These are phyloP conservation scores for Hyposmocoma kahamanoa DNA, from an alignment of 1,140 invertebrate genomes.

Conservation along the genomic window DNA sequence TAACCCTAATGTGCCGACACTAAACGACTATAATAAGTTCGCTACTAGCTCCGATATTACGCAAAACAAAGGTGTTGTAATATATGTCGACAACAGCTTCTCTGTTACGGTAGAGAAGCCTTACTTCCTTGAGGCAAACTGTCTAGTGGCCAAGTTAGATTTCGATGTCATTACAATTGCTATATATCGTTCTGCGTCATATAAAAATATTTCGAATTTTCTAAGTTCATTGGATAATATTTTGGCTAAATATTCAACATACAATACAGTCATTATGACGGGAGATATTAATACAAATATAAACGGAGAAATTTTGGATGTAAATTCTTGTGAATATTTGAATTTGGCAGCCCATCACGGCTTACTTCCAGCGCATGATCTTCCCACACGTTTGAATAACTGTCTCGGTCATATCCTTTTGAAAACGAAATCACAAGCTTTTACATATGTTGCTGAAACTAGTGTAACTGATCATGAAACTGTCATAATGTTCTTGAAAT, in stretches of 20 bases:
- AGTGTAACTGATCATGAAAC: not conserved
- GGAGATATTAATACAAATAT: not conserved
- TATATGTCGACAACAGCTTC: not conserved
- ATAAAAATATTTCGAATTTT: not conserved
- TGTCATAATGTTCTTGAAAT: too few species aligned
- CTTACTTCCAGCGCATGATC: not conserved
- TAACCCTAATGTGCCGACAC: not conserved
- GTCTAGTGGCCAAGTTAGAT: not conserved
- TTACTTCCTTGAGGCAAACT: not conserved
- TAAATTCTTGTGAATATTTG: not conserved
- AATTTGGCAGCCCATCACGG: not conserved
- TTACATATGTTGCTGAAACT: not conserved
- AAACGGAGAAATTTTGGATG: not conserved
- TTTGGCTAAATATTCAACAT: not conserved
- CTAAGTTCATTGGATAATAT: not conserved
- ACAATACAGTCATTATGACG: not conserved
- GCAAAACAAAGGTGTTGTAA: not conserved
- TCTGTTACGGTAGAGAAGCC: not conserved
- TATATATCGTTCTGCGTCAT: not conserved
- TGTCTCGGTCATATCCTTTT: not conserved
- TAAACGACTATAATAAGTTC: not conserved
- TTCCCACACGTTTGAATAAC: not conserved
- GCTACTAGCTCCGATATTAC: not conserved
- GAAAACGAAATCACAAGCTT: not conserved
- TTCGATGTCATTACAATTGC: not conserved